Percentiles rank a stretch among this genome's conserved stretches.
Conservation (phyloP, 2,888 invertebrate genomes). For the Eucera pruinosa region DNA sequence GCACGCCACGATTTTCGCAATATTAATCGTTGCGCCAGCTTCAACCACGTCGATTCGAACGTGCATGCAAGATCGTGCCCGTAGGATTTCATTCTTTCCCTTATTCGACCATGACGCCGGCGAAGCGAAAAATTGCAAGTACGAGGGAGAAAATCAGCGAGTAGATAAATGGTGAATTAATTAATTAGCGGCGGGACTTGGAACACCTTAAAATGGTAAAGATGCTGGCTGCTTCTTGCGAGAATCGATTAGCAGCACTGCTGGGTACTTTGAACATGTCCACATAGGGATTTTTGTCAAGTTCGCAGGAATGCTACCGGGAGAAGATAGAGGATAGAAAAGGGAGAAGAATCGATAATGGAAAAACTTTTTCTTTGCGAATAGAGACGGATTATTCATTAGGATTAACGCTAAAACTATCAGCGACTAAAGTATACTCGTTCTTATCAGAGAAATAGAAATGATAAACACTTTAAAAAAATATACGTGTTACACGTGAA, state of each 20-base stretch:
- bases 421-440: no score
- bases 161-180: constrained; percentile 51
- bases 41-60: constrained; percentile 37
- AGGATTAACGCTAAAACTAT: no score
- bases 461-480: no score
- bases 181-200: constrained; percentile 49
- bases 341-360: no score
- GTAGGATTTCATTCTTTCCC: constrained; percentile 2
- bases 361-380: no score
- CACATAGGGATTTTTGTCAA: not conserved
- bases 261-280: constrained; percentile 29
- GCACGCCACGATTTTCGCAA: constrained; percentile 64
- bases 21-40: constrained; percentile 58
- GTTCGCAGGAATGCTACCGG: not conserved
- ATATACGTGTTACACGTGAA: no score
- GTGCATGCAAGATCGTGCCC: constrained; percentile 40
- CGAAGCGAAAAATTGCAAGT: constrained; percentile 14
- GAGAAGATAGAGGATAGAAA: not conserved
- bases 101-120: not conserved
- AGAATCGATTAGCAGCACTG: constrained; percentile 57
- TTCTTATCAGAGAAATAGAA: no score
- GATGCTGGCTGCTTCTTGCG: constrained; percentile 59
- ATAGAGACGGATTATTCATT: no score
- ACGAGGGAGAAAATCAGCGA: constrained; percentile 36
- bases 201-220: constrained; percentile 54